Evolutionary conservation across 37 sponge, comb jelly and placozoan species (phyloP).

Genomic region (Spongilla lacustris): DNA sequence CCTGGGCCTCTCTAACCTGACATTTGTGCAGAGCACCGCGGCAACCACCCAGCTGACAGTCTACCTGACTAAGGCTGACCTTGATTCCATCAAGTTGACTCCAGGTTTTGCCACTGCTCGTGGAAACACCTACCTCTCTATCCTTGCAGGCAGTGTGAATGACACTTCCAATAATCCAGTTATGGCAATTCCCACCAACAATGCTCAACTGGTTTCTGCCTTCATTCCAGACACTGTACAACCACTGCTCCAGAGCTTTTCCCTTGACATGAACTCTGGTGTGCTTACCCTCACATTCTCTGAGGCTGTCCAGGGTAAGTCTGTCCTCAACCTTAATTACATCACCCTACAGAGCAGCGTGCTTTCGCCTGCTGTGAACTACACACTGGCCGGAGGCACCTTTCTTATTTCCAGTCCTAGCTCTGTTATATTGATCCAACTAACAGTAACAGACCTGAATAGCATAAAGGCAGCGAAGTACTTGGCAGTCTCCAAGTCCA

Average conservation of each 20-base stretch:
- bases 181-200: constrained; percentile 14
- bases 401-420: constrained; percentile 21
- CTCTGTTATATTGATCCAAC: constrained; percentile 43
- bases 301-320: constrained; percentile 63
- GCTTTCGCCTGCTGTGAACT: constrained; percentile 12
- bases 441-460: constrained; percentile 60
- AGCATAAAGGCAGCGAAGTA: constrained; percentile 56
- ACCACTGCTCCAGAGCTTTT: constrained; percentile 62
- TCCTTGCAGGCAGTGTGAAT: constrained; percentile 38
- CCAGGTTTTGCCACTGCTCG: constrained; percentile 79
- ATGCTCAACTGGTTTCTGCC: constrained; percentile 56
- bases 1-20: constrained; percentile 27
- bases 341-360: constrained; percentile 61
- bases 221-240: constrained; percentile 45
- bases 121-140: constrained; percentile 75
- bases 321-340: constrained; percentile 23
- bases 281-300: constrained; percentile 68
- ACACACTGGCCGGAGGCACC: constrained; percentile 42
- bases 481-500: constrained; percentile 42
- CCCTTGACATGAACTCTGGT: constrained; percentile 84
- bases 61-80: constrained; percentile 35
- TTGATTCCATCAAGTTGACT: constrained; percentile 71
- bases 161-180: constrained; percentile 73
- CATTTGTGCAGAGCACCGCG: neutral
- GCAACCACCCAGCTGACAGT: constrained; percentile 24